Conservation (phyloP, 1,140 invertebrate genomes). For the Brachionus rotundiformis region DNA sequence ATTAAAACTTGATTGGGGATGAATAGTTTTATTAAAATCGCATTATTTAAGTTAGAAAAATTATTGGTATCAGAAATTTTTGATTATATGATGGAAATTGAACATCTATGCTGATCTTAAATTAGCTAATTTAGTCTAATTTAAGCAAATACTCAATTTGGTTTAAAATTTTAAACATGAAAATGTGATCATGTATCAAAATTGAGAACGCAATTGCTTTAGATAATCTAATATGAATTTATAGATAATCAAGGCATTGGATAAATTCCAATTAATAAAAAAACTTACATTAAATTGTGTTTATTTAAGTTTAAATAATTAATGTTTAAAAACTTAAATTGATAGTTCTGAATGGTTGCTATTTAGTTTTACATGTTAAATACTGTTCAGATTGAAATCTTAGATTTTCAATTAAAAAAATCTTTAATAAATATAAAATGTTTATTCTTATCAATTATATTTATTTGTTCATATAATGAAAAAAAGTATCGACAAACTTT, state of each 20-base stretch:
- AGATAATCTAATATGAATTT: not conserved
- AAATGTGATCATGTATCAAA: not conserved
- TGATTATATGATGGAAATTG: not conserved
- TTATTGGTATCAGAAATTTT: not conserved
- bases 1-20: not conserved
- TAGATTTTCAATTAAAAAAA: not conserved
- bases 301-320: conserved; percentile 17
- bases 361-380: conserved; percentile 1
- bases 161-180: not conserved
- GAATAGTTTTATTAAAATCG: not conserved
- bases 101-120: not conserved
- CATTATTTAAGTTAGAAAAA: not conserved
- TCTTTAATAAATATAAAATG: not conserved
- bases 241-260: not conserved
- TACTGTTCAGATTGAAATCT: not conserved
- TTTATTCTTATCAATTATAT: not conserved
- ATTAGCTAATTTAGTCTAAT: not conserved
- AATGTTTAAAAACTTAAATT: not conserved
- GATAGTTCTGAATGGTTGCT: not conserved
- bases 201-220: not conserved
- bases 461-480: conserved; percentile 1
- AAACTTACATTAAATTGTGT: too few species aligned
- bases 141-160: not conserved
- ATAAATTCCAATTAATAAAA: not conserved
- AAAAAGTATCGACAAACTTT: not conserved